Evolutionary conservation across 2,888 invertebrate species (phyloP).

Genomic region (Allacma fusca): DNA sequence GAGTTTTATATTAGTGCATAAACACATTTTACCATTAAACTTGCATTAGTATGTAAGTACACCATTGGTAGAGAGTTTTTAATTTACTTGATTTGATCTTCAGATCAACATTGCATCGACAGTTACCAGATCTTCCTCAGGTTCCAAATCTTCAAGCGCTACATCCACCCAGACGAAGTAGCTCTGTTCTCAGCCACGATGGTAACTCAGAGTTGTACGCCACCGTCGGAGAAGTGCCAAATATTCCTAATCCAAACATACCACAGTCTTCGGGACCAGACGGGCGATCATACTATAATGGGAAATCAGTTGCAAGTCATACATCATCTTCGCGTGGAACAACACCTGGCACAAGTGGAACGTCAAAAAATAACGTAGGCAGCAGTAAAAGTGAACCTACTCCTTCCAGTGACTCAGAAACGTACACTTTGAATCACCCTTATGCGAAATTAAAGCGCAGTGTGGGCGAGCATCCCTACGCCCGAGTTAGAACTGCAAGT

Average conservation of each 20-base stretch:
- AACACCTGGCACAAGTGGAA: not conserved
- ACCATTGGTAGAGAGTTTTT: too few species aligned
- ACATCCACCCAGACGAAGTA: slow-evolving; percentile 58
- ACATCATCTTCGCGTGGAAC: slow-evolving; percentile 16
- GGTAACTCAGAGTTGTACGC: slow-evolving; percentile 86
- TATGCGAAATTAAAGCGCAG: slow-evolving; percentile 74
- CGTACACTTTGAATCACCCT: slow-evolving; percentile 70
- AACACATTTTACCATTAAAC: too few species aligned
- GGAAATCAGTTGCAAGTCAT: not conserved
- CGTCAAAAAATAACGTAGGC: slow-evolving; percentile 8
- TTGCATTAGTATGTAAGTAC: too few species aligned
- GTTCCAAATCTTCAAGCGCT: slow-evolving; percentile 60
- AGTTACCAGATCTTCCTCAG: slow-evolving; percentile 82
- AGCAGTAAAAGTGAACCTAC: slow-evolving; percentile 46
- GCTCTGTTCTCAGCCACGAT: slow-evolving; percentile 68
- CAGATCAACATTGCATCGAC: slow-evolving; percentile 56
- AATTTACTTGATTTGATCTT: too few species aligned
- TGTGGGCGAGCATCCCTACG: slow-evolving; percentile 64
- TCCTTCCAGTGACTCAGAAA: slow-evolving; percentile 60
- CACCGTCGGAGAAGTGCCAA: slow-evolving; percentile 69
- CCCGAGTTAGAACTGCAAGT: slow-evolving; percentile 58
- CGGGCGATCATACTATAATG: slow-evolving; percentile 9
- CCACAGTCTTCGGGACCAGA: slow-evolving; percentile 1
- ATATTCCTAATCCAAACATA: slow-evolving; percentile 30
- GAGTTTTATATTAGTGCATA: too few species aligned